Percentiles rank a stretch among this genome's conserved stretches.
phyloP scores from a whole-genome alignment of 2,113 vertebrate species.

The Macquaria australasica region DNA sequence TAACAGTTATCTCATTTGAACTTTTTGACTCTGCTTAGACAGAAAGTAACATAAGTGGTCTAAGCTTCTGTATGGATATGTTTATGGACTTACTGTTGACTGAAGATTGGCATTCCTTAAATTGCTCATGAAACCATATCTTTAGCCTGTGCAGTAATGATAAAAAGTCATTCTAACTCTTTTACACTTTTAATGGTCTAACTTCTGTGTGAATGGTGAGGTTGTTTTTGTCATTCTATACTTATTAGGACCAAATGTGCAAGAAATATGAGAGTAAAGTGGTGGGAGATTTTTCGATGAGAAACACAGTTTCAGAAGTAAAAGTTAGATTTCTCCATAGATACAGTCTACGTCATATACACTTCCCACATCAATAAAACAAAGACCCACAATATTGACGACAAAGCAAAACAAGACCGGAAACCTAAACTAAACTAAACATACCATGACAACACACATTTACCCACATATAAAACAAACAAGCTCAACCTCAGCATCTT shows the following conservation, averaged over 20 bases:
- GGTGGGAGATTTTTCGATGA: background rate
- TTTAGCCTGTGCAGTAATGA: background rate
- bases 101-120: background rate
- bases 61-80: background rate
- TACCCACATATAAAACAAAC: too few species aligned
- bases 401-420: too few species aligned
- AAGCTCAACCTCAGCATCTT: too few species aligned
- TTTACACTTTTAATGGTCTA: background rate
- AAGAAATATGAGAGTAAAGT: background rate
- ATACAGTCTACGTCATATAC: too few species aligned
- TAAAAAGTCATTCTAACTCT: background rate
- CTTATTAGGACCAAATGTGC: background rate
- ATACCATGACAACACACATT: too few species aligned
- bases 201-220: background rate
- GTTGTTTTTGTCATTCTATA: background rate
- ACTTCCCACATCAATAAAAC: too few species aligned
- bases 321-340: too few species aligned
- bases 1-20: constrained; percentile 12
- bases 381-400: too few species aligned
- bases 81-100: background rate
- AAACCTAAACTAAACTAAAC: too few species aligned
- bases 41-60: background rate
- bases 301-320: background rate
- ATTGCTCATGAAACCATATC: background rate
- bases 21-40: constrained; percentile 25